Evolutionary conservation across 2,888 invertebrate genomes (phyloP), one percentile per base, ranked within the genome.

Genomic region (Meghimatium bilineatum): DNA sequence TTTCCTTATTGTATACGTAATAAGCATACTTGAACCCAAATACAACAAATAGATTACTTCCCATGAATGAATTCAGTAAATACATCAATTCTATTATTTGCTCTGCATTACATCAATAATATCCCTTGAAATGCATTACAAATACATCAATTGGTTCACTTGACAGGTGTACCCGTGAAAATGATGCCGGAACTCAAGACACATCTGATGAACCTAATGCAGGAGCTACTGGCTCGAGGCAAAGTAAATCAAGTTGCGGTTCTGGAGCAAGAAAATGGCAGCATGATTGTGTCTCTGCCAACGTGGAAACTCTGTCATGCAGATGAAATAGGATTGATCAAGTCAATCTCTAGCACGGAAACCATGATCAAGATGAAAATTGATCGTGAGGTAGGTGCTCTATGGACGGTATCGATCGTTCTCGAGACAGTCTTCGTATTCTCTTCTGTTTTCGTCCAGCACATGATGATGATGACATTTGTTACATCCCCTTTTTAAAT

Each of bases 241-340:
- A 85, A 85, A 69, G 77, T 85, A n/a, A 38, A 49, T 32, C 80
- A 83, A 52, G 83, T 83, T n/a, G 85, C 80, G 2, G 72, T 85
- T 0, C 63, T 85, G 1, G 76, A 76, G 34, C 76, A 74, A 17
- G 52, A 44, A 1, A 56, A 36, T 10, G 10, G 34, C n/a, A 8
- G 34, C 52, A 69, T 82, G 52, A 44, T 85, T 14, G 63, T 60
- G 44, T 75, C 85, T 49, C 10, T 83, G 32, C 85, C 85, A 5
- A 32, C 83, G 0, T 66, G 83, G 72, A 2, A 20, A 14, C 75
- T 85, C 20, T 3, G 60, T 0, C 38, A 66, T n/a, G 8, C 0
- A 8, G 83, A 85, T 32, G 52, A 49, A 10, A 52, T 80, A 14
- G 83, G 85, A 3, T 76, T 85, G 32, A 63, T 80, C 36, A 85